Conservation (phyloP, 2,797 vertebrate genomes). For the Chlorospingus flavigularis region DNA sequence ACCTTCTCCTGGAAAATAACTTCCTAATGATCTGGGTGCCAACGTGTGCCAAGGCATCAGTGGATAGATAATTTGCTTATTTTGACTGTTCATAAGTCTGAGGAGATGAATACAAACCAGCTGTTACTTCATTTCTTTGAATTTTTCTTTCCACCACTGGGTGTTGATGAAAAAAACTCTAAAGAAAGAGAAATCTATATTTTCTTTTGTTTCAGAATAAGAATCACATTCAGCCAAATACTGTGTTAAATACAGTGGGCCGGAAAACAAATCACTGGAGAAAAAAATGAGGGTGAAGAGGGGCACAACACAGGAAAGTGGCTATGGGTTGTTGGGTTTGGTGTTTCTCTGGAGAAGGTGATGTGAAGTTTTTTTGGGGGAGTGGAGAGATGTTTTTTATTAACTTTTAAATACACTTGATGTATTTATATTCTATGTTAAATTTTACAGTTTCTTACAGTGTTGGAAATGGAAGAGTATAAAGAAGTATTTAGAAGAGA, state of each 20-base stretch:
- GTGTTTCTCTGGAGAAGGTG: background rate
- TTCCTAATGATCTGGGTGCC: background rate
- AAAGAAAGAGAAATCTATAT: background rate
- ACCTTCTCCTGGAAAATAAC: background rate
- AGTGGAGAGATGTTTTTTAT: background rate
- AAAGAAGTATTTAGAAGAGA: background rate
- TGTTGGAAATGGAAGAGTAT: background rate
- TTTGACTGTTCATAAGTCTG: background rate
- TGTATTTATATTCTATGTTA: background rate
- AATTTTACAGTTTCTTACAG: background rate
- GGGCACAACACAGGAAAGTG: background rate
- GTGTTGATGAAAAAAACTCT: background rate
- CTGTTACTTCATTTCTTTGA: background rate
- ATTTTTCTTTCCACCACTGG: background rate
- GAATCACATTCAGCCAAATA: background rate
- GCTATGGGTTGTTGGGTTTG: background rate
- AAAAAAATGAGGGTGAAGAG: background rate
- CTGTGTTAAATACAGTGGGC: background rate
- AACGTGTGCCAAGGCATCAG: background rate
- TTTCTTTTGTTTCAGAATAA: background rate
- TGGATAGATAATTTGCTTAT: background rate
- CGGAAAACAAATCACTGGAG: background rate
- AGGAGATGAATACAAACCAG: background rate
- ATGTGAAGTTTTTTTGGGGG: rapidly evolving
- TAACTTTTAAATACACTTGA: background rate